These are phyloP conservation scores for Synergus laeviventris DNA, from an alignment of 2,888 invertebrate genomes.

Conservation along the genomic window DNA sequence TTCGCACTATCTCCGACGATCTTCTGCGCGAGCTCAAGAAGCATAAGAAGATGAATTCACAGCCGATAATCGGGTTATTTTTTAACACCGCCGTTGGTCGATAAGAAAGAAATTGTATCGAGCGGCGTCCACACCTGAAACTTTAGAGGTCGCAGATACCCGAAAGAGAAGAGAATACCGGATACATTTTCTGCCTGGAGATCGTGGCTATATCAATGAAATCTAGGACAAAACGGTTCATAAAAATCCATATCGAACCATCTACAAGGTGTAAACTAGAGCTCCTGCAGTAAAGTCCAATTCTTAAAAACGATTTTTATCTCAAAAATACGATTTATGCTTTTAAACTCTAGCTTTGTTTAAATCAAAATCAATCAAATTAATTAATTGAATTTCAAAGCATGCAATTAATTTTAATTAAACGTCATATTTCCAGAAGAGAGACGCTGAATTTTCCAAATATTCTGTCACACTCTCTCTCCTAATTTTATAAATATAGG, in stretches of 20 bases:
- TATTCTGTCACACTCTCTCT: no score
- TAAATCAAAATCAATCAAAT: no score
- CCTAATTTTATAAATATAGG: no score
- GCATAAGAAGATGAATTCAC: constrained; percentile 18
- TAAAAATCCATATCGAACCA: background rate
- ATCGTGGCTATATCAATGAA: background rate
- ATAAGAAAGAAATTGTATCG: constrained; percentile 17
- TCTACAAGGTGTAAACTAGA: background rate
- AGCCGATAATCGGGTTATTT: constrained; percentile 43
- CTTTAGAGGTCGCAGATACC: constrained; percentile 10
- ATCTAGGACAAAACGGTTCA: constrained; percentile 6
- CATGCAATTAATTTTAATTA: no score
- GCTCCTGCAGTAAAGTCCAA: background rate
- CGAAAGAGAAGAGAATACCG: constrained; percentile 36
- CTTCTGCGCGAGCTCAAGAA: constrained; percentile 41
- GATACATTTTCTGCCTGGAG: background rate
- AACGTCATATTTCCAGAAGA: no score
- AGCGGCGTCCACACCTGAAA: constrained; percentile 12
- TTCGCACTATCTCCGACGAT: constrained; percentile 48
- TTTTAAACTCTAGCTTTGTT: no score
- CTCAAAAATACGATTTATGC: background rate
- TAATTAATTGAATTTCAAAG: no score
- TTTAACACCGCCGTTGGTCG: constrained; percentile 10
- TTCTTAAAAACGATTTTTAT: background rate
- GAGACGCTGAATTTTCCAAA: no score